Conservation (phyloP, 2,113 vertebrate genomes). For the Callocephalon fimbriatum region DNA sequence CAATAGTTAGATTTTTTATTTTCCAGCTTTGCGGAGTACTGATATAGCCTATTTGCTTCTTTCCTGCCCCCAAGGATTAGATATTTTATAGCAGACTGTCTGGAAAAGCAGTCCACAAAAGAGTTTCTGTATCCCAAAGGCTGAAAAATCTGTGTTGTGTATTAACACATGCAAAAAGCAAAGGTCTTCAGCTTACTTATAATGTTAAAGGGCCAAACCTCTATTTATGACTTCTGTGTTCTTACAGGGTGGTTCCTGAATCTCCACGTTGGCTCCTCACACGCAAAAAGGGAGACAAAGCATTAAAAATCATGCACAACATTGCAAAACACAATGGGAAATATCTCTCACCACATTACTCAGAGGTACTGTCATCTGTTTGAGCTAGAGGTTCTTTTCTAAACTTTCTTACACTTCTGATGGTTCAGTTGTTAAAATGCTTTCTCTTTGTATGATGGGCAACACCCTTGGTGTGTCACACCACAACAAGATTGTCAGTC, state of each 20-base stretch:
- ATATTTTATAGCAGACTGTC: background rate
- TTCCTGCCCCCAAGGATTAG: background rate
- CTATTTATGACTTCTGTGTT: background rate
- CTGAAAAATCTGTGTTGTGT: background rate
- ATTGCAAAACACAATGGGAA: slow-evolving; percentile 91
- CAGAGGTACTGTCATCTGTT: slow-evolving; percentile 79
- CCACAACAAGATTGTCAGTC: background rate
- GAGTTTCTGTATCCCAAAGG: background rate
- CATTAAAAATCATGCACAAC: slow-evolving; percentile 82
- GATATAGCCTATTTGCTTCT: background rate
- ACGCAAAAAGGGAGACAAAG: slow-evolving; percentile 83
- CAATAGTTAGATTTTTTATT: background rate
- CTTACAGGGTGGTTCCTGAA: slow-evolving; percentile 89
- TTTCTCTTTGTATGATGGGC: background rate
- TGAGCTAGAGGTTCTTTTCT: background rate
- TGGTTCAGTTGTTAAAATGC: background rate
- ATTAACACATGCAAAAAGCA: background rate
- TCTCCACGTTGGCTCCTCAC: slow-evolving; percentile 96
- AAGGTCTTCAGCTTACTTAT: background rate
- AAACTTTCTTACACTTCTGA: background rate
- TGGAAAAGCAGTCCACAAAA: background rate
- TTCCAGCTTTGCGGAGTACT: background rate
- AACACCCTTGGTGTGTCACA: background rate
- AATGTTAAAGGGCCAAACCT: background rate
- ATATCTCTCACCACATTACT: slow-evolving; percentile 77